These are phyloP conservation scores for Rhinolophus ferrumequinum DNA, from an alignment of 2,113 vertebrate species.

Conservation along the genomic window DNA sequence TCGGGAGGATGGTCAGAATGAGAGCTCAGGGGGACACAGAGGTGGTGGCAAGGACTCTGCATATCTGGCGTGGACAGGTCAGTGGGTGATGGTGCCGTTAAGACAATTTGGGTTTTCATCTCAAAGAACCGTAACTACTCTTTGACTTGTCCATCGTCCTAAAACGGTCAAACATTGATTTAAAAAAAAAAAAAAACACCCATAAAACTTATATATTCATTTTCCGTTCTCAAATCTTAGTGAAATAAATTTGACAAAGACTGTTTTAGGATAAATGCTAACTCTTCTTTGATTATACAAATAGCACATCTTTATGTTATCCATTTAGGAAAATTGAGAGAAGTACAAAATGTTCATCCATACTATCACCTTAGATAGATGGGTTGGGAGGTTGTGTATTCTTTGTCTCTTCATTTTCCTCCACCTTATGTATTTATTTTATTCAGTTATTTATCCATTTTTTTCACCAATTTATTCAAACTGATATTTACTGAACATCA, in stretches of 20 bases:
- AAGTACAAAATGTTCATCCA: neutral
- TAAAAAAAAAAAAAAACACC: neutral
- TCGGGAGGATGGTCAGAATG: accelerated
- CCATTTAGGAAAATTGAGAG: neutral
- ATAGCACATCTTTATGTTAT: neutral
- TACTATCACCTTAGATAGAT: neutral
- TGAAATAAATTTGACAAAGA: neutral
- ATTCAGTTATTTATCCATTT: neutral
- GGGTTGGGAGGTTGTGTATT: neutral
- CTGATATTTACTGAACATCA: neutral
- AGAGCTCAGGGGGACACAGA: neutral
- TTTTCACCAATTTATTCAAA: neutral
- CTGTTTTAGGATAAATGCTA: neutral
- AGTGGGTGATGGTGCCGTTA: neutral
- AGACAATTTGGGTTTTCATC: neutral
- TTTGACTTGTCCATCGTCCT: neutral
- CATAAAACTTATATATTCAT: neutral
- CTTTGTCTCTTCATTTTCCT: neutral
- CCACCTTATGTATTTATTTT: neutral
- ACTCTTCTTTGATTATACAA: neutral
- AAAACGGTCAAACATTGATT: neutral
- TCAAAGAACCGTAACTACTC: neutral
- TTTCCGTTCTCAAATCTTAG: conserved; percentile 7
- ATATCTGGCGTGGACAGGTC: neutral
- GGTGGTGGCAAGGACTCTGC: neutral